Base-by-base conservation (phyloP, 2,888 invertebrate species). In the Ophion ellenae region DNA sequence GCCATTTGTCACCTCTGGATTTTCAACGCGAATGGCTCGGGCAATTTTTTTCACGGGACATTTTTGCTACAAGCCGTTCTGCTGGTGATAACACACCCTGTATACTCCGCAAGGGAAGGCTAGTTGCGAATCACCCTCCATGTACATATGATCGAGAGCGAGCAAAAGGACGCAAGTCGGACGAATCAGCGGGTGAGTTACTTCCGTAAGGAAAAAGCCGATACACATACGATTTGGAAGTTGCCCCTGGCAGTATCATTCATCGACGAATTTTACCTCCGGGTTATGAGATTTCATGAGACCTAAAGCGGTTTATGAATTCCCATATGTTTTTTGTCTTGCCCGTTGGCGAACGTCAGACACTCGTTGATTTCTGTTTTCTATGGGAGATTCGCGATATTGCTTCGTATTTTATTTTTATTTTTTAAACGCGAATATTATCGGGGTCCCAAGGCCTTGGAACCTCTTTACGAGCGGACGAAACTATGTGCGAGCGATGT, bases 221-320 rank as follows among this genome's bases (percentile, higher is more conserved):
- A 79, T 71, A 32, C 59, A 71, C 53, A 66, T 61, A 63, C 78
- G 53, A 83, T 71, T 75, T 47, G 66, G 70, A 84, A 84, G 71
- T 80, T 85, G 84, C 84, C 83, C 87, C 84, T 6, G 70, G 83
- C 81, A 66, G 82, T 83, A 86, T 87, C 82, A 85, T 87, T 82
- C 77, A 86, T 87, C 87, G 88, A 83, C 61, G 82, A 83, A 89
- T 87, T 82, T 86, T 88, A 89, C 90, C 90, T 91, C 89, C 88
- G 89, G 93, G 93, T 93, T 92, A 93, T 93, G 93, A 93, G 93
- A 93, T 93, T 93, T 93, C 92, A 93, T 92, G 92, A 93, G 92
- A 91, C 90, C 91, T 89, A 93, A 92, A 93, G 93, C 93, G 91
- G 92, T 92, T 93, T 92, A 92, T 90, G 90, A 80, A 79, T 73